Evolutionary conservation across 2,888 invertebrate species (phyloP), one percentile per base, ranked within the genome.

Genomic region (Blastobasis lacticolella): DNA sequence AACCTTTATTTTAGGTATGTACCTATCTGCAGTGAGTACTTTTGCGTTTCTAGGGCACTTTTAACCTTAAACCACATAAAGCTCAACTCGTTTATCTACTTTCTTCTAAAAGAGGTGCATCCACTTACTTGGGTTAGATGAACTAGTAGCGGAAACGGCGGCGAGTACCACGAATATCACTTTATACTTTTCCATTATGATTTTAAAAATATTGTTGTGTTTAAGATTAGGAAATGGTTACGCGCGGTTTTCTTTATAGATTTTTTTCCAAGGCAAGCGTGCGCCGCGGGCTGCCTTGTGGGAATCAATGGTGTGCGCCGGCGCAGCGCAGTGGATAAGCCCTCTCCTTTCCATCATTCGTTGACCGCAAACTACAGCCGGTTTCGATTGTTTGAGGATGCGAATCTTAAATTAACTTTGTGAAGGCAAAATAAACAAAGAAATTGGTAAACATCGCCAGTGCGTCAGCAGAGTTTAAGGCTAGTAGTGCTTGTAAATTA

Each of bases 71-170:
- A 23, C 23, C 23, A 23, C 23, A 23, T 23, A 23, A 23, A 23
- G 23, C 69, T 56, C 53, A 57, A 56, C 73, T 65, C 54, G 75
- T 71, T 57, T 57, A 65, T 73, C 78, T 66, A 82, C 81, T 82
- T 83, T 82, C 80, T 75, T 82, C 66, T 58, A 64, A 64, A 63
- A 67, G 54, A 23, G 23, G 51, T 45, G 52, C 50, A 50, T 52
- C 54, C 54, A 86, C 87, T 88, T 79, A 87, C 87, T 80, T 75
- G 83, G 71, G 57, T 80, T 74, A 37, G 84, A 78, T 23, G 81
- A 69, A 55, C 77, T 73, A 56, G 79, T 70, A 41, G 79, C 72
- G 54, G 79, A 59, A 53, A 74, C 69, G 45, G 75, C 75, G 49
- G 75, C 71, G 52, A 84, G 72, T 56, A 81, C 57, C 51, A 81